These are phyloP conservation scores for Esperia sulphurella DNA, from an alignment of 2,888 invertebrate genomes.

Conservation along the genomic window DNA sequence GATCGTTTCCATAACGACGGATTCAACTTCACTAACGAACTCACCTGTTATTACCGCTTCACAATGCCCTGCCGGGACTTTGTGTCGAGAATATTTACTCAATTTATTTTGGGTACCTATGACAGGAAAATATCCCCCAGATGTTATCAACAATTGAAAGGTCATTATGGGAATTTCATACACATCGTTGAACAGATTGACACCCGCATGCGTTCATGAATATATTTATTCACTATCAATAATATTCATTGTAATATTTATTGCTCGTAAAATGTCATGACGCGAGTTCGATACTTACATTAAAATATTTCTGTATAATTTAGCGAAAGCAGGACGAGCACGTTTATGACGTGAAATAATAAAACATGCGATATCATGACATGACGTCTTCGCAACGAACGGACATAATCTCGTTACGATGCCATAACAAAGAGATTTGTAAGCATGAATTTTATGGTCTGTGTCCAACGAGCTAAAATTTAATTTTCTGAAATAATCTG, in stretches of 20 bases:
- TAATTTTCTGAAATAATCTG: constrained; percentile 79
- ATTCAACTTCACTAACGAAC: constrained; percentile 7
- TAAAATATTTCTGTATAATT: constrained; percentile 63
- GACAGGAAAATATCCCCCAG: background rate
- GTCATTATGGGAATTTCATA: constrained; percentile 24
- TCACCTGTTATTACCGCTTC: constrained; percentile 4
- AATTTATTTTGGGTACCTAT: constrained; percentile 2
- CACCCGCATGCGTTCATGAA: constrained; percentile 50
- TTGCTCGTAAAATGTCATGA: constrained; percentile 53
- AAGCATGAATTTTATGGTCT: constrained; percentile 77
- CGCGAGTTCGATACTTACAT: constrained; percentile 50
- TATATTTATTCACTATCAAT: constrained; percentile 48
- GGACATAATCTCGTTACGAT: constrained; percentile 79
- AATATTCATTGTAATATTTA: constrained; percentile 55
- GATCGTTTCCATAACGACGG: constrained; percentile 1
- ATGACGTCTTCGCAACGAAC: constrained; percentile 66
- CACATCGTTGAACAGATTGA: constrained; percentile 35
- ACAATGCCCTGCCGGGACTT: background rate
- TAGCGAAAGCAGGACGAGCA: constrained; percentile 35
- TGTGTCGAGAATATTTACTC: background rate
- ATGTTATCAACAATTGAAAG: constrained; percentile 16
- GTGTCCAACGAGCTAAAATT: constrained; percentile 78
- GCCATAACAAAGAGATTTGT: constrained; percentile 80
- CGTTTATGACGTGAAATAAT: constrained; percentile 69
- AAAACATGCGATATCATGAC: constrained; percentile 67